These are phyloP conservation scores for Cephalopachus bancanus DNA, from an alignment of 2,797 vertebrate genomes.

Conservation along the genomic window DNA sequence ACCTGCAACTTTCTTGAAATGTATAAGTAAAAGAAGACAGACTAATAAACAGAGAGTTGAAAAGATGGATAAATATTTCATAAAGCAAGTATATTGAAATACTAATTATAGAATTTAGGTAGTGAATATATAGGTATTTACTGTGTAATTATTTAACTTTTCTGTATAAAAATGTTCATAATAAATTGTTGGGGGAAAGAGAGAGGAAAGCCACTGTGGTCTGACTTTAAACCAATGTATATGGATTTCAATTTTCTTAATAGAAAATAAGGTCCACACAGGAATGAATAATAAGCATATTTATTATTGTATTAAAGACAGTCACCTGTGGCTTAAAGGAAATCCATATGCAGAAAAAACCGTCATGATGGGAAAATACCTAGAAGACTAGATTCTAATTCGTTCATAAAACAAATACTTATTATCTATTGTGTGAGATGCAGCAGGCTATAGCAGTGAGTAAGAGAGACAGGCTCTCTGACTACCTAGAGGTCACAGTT, in stretches of 20 bases:
- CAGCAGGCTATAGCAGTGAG: background rate
- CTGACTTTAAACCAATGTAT: background rate
- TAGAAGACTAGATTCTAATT: background rate
- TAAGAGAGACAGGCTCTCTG: background rate
- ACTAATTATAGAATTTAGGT: background rate
- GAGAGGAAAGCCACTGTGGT: background rate
- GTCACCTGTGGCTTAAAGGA: background rate
- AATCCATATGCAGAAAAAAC: background rate
- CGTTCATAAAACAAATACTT: background rate
- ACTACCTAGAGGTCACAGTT: background rate
- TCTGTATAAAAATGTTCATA: background rate
- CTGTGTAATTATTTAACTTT: background rate
- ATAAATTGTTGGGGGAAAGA: background rate
- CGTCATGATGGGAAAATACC: background rate
- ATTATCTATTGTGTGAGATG: background rate
- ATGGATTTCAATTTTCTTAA: slow-evolving; percentile 16
- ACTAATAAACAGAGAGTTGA: background rate
- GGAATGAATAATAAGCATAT: slow-evolving; percentile 20
- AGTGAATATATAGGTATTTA: background rate
- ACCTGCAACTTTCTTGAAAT: background rate
- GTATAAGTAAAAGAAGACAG: background rate
- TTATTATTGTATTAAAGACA: background rate
- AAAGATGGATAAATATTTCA: background rate
- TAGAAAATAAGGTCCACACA: background rate
- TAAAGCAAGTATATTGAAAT: slow-evolving; percentile 21